These are phyloP conservation scores for Ylistrum balloti DNA, from an alignment of 1,140 invertebrate genomes.

Conservation along the genomic window DNA sequence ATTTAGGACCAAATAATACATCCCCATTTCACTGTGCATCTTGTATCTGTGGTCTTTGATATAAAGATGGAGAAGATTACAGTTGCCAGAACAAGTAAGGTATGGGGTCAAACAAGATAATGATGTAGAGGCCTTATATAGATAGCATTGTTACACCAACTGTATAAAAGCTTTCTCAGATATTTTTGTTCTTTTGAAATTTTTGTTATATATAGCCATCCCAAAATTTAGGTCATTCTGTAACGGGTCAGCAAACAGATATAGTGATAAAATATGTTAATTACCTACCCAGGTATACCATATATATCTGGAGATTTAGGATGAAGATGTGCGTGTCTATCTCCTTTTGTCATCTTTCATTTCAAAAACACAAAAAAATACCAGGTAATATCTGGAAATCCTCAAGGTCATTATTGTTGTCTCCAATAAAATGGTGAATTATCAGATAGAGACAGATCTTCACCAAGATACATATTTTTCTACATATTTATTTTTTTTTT, in stretches of 20 bases:
- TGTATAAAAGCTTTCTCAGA: background rate
- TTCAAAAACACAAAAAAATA: background rate
- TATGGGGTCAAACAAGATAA: background rate
- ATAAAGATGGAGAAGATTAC: background rate
- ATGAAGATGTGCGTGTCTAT: background rate
- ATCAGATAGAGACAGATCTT: too few species aligned
- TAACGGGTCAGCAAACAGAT: background rate
- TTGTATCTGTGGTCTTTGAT: background rate
- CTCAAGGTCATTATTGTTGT: too few species aligned
- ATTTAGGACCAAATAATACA: too few species aligned
- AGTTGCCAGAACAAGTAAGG: too few species aligned
- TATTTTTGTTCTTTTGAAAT: background rate
- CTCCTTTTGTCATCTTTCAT: background rate
- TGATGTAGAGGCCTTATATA: background rate
- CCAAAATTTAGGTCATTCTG: background rate
- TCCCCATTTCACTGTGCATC: too few species aligned
- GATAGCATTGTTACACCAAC: background rate
- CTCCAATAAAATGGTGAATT: too few species aligned
- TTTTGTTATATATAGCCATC: background rate
- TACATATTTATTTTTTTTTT: too few species aligned
- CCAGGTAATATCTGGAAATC: too few species aligned
- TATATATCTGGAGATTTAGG: background rate
- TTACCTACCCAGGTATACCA: background rate
- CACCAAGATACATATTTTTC: too few species aligned
- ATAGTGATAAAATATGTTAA: constrained; percentile 16